Conservation (phyloP, 2,888 invertebrate genomes). For the Dynastes hyllus region DNA sequence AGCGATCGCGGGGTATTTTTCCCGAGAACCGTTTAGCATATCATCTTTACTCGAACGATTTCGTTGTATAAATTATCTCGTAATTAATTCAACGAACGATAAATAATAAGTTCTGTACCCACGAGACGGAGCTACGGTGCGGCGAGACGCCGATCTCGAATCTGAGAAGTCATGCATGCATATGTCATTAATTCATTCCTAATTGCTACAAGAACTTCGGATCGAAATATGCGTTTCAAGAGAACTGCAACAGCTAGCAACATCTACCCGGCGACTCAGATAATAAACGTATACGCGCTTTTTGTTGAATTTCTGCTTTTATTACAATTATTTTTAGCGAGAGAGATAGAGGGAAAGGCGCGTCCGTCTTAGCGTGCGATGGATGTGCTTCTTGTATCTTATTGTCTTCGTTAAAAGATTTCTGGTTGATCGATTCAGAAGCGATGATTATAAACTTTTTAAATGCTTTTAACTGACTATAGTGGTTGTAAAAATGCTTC, state of each 20-base stretch:
- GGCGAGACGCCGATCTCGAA: slow-evolving; percentile 29
- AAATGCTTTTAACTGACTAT: neutral
- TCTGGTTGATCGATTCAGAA: slow-evolving; percentile 11
- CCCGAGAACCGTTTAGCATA: slow-evolving; percentile 28
- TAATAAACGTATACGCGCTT: neutral
- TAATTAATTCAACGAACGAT: slow-evolving; percentile 50
- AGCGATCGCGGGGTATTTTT: slow-evolving; percentile 18
- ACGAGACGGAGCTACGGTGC: neutral
- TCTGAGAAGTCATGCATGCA: slow-evolving; percentile 44
- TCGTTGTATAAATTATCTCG: slow-evolving; percentile 47
- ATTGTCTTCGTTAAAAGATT: neutral
- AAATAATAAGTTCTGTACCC: slow-evolving; percentile 39
- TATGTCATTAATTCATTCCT: slow-evolving; percentile 44
- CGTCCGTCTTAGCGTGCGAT: neutral
- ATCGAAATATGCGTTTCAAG: neutral
- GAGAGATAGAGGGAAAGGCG: neutral
- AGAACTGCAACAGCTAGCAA: neutral
- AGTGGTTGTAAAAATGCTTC: no score
- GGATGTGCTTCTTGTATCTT: neutral
- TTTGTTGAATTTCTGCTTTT: slow-evolving; percentile 6
- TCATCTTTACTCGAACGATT: slow-evolving; percentile 32
- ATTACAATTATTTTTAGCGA: slow-evolving; percentile 11
- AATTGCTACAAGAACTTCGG: slow-evolving; percentile 22
- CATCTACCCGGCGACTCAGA: neutral
- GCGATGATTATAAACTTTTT: slow-evolving; percentile 3